Percentiles rank a stretch among this genome's conserved stretches.
phyloP scores from a whole-genome alignment of 2,113 vertebrate species.

The Grallaria varia region DNA sequence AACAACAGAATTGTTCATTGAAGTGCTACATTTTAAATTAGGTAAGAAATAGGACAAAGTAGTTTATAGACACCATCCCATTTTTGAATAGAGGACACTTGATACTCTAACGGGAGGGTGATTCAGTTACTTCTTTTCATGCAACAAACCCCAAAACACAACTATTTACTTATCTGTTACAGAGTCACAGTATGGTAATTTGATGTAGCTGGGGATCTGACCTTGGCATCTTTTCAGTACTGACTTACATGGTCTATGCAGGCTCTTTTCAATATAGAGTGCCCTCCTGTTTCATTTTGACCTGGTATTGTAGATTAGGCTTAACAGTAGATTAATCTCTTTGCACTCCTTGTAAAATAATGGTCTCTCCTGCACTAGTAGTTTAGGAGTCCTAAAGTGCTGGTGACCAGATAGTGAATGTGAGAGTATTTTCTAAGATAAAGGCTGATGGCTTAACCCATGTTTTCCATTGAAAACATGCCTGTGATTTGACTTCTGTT shows the following conservation, averaged over 20 bases:
- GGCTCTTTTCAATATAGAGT: neutral
- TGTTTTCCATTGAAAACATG: neutral
- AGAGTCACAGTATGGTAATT: neutral
- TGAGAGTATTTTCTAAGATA: neutral
- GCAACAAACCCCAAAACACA: neutral
- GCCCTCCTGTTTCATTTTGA: neutral
- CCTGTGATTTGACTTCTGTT: neutral
- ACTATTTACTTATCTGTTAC: neutral
- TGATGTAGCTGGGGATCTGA: neutral
- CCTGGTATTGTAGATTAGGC: neutral
- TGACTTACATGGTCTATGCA: neutral
- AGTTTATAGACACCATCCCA: neutral
- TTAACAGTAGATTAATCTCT: neutral
- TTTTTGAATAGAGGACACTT: neutral
- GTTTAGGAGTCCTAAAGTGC: neutral
- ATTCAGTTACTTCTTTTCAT: neutral
- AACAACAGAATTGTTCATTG: neutral
- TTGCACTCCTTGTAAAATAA: neutral
- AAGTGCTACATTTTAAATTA: neutral
- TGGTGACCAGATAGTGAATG: neutral
- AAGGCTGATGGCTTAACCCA: neutral
- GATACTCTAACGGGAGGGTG: neutral
- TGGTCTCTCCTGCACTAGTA: neutral
- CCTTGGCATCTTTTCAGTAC: neutral
- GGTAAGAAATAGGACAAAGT: neutral